Evolutionary conservation across 1,140 invertebrate genomes (phyloP), one percentile per base, ranked within the genome.

Genomic region (Zaprionus africanus): DNA sequence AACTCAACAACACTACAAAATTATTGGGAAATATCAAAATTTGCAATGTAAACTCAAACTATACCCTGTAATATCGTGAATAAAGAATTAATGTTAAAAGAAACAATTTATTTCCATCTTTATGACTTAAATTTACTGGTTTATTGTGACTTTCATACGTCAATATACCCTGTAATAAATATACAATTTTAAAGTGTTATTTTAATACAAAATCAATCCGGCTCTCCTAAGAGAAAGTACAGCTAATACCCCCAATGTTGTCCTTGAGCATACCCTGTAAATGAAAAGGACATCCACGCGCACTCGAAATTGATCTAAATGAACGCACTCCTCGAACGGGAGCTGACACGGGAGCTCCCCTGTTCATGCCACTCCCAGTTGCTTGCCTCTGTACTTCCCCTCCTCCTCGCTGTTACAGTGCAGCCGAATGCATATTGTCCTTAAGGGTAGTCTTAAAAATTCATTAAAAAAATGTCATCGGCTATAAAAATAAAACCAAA

Each of bases 381-480:
- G 4, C 24, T 38, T 31, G 15, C 28, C 12, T 5, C 57, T 36
- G 1, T 28, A 17, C 11, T n/a, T 41, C 1, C 36, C 13, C 38
- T 36, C 36, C 5, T 22, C 22, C 41, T 5, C 53, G 17, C 26
- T 51, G 19, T 41, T 49, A 2, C 26, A 53, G 36, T 68, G 63
- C 67, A 65, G 28, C 22, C 60, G 57, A 60, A 24, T 56, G 26
- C 22, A 38, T 19, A 22, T 34, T 26, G 43, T 61, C 58, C 58
- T 68, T 53, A 19, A 28, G 64, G 26, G 22, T 41, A 36, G 49
- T 15, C 34, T 15, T 36, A 72, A 79, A 79, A 86, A 77, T 68
- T 79, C 69, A 78, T 80, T 86, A 62, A 79, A 79, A 79, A 70
- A 72, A 73, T 57, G 81, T 82, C 69, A 86, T 59, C 79, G 78